Evolutionary conservation across 1,140 invertebrate species (phyloP).

Genomic region (Drosophila trapezifrons): DNA sequence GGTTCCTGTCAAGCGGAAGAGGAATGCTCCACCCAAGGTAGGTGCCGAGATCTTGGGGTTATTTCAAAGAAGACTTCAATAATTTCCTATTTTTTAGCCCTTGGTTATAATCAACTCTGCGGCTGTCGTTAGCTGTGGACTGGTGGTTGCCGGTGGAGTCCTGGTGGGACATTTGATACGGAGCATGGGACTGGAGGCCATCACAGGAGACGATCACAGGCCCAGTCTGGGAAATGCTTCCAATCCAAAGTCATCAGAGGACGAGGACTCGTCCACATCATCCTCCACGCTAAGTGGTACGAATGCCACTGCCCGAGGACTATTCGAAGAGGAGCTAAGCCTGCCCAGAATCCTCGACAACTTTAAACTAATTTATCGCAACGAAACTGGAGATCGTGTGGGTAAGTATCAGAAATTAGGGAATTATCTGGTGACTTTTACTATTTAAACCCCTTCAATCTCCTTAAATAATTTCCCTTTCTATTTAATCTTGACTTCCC

Average conservation of each 20-base stretch:
- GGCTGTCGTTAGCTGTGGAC: constrained; percentile 59
- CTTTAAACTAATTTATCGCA: constrained; percentile 72
- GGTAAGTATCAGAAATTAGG: constrained; percentile 39
- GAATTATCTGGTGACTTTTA: too few species aligned
- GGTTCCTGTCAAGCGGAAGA: constrained; percentile 65
- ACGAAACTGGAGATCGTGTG: constrained; percentile 62
- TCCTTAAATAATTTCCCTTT: neutral
- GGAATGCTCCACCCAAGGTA: constrained; percentile 59
- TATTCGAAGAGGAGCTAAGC: constrained; percentile 27
- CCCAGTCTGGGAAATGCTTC: constrained; percentile 10
- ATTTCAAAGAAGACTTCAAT: neutral
- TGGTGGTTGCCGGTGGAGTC: constrained; percentile 55
- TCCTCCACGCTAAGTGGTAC: neutral
- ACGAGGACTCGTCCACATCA: neutral
- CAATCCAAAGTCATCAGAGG: constrained; percentile 14
- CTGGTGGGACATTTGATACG: constrained; percentile 64
- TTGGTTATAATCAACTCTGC: constrained; percentile 69
- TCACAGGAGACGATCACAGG: constrained; percentile 25
- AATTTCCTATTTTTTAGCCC: constrained; percentile 22
- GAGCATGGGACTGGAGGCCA: constrained; percentile 56
- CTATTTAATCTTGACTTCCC: neutral
- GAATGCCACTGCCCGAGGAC: constrained; percentile 16
- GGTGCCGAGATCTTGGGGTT: rapidly evolving
- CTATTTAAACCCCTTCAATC: too few species aligned
- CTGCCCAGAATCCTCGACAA: constrained; percentile 55